phyloP scores from a whole-genome alignment of 1,140 invertebrate species.

The Proctacanthus coquilletti region DNA sequence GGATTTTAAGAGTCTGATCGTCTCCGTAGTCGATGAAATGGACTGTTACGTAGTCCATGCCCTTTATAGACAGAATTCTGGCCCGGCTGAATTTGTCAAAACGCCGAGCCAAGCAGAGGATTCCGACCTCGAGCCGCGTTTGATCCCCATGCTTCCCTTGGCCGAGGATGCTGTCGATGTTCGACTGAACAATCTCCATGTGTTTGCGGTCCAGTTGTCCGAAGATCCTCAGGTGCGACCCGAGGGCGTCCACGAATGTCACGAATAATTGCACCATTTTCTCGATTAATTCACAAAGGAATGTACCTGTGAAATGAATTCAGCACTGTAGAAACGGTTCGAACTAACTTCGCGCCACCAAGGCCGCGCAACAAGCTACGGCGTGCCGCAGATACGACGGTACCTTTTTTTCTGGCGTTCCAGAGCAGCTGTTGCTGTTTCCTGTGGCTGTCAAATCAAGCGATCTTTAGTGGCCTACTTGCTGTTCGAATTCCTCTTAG shows the following conservation, averaged over 20 bases:
- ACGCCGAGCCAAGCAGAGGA: constrained; percentile 23
- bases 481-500: too few relatives aligned
- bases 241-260: constrained; percentile 47
- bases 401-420: too few relatives aligned
- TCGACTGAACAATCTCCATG: constrained; percentile 15
- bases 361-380: too few relatives aligned
- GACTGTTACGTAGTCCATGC: constrained; percentile 32
- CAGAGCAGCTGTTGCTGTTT: too few relatives aligned
- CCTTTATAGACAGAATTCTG: background rate
- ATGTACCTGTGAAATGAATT: too few relatives aligned
- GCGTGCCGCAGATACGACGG: too few relatives aligned
- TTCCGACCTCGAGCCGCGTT: constrained; percentile 17
- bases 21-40: constrained; percentile 59
- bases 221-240: constrained; percentile 48
- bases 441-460: too few relatives aligned
- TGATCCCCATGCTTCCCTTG: constrained; percentile 16
- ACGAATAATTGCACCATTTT: constrained; percentile 22
- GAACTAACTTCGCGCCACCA: too few relatives aligned
- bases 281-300: too few relatives aligned
- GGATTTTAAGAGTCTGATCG: constrained; percentile 14
- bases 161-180: constrained; percentile 18
- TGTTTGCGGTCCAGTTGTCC: constrained; percentile 35
- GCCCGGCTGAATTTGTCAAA: constrained; percentile 4
- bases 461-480: too few relatives aligned
- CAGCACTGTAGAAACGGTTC: too few relatives aligned